Evolutionary conservation across 2,113 vertebrate species (phyloP).

Genomic region (Rissa tridactyla): DNA sequence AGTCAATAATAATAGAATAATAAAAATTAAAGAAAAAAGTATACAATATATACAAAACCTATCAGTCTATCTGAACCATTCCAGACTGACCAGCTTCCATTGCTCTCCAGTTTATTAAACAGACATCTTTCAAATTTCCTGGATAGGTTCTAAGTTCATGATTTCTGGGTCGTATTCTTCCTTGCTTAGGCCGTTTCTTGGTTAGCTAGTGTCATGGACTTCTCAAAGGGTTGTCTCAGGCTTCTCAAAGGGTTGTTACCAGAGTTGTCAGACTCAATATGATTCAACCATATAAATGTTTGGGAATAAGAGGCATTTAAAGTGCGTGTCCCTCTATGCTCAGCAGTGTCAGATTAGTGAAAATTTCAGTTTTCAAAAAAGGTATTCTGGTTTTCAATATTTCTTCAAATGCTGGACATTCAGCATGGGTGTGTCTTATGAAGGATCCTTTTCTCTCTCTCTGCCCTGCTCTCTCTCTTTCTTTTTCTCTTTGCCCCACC

Average conservation of each 20-base stretch:
- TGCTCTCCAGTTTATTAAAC: background rate
- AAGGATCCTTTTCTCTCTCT: background rate
- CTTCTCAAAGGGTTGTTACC: background rate
- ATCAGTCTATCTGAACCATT: background rate
- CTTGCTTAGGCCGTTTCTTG: background rate
- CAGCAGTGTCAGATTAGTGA: background rate
- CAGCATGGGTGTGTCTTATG: background rate
- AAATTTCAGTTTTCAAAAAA: background rate
- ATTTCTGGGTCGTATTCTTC: background rate
- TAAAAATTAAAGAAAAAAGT: no score
- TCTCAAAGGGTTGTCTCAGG: background rate
- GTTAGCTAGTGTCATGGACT: background rate
- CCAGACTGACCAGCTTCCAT: background rate
- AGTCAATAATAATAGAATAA: no score
- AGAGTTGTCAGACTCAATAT: background rate
- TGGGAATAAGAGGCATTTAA: background rate
- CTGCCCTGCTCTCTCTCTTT: accelerated
- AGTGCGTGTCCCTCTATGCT: background rate
- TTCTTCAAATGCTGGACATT: background rate
- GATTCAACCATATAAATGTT: background rate
- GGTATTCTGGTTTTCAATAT: background rate
- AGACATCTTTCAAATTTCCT: background rate
- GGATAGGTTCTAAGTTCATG: background rate
- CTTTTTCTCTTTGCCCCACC: background rate
- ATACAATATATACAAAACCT: no score